phyloP scores from a whole-genome alignment of 1,140 invertebrate genomes.

The Drosophila azteca region DNA sequence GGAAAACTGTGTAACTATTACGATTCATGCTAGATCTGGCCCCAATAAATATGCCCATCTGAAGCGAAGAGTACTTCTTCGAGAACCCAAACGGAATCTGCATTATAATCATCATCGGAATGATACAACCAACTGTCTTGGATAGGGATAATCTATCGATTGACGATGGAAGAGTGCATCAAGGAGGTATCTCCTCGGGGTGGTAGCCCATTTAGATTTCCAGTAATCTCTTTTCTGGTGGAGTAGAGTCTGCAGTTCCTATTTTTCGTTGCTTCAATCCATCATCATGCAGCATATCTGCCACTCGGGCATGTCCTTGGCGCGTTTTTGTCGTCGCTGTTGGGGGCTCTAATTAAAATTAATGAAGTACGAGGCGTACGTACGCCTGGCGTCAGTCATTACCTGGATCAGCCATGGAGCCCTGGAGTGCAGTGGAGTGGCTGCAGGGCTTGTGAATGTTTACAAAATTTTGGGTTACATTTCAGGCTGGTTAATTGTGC shows the following conservation, averaged over 20 bases:
- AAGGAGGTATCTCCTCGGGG: no score
- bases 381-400: constrained; percentile 47
- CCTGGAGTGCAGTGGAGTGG: background rate
- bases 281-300: no score
- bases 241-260: background rate
- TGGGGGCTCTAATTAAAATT: constrained; percentile 75
- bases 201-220: background rate
- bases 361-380: constrained; percentile 59
- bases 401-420: constrained; percentile 15
- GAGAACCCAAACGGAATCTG: no score
- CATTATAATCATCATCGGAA: no score
- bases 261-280: background rate
- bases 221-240: background rate
- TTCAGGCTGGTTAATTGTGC: constrained; percentile 72
- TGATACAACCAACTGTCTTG: no score
- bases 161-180: no score
- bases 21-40: no score
- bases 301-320: background rate
- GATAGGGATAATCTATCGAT: no score
- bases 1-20: no score
- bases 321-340: constrained; percentile 61
- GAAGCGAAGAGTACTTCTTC: no score
- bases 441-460: constrained; percentile 58
- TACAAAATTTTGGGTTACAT: constrained; percentile 59
- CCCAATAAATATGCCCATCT: no score